These are phyloP conservation scores for Zaprionus lineosus DNA, from an alignment of 2,888 invertebrate species.

Conservation along the genomic window DNA sequence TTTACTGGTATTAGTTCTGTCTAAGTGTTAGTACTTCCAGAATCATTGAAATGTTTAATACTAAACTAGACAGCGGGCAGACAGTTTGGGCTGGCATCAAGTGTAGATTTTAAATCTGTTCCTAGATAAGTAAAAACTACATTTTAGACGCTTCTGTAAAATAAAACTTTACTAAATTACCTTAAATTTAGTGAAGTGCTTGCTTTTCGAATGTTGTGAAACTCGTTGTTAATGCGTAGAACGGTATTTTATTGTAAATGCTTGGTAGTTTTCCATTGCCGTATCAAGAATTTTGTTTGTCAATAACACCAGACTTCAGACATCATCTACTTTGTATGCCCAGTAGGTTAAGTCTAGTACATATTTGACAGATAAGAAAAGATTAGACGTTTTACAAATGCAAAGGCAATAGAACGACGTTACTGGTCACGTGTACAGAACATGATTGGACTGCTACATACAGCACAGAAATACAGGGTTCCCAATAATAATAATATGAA, in stretches of 20 bases:
- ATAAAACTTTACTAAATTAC: too few species aligned
- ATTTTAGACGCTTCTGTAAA: too few species aligned
- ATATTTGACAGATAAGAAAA: not conserved
- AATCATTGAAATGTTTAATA: too few species aligned
- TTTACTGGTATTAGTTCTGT: constrained; percentile 4
- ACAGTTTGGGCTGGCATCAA: too few species aligned
- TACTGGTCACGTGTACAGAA: not conserved
- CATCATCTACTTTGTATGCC: not conserved
- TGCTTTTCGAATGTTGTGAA: too few species aligned
- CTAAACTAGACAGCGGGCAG: too few species aligned
- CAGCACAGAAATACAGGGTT: not conserved
- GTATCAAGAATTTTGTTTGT: not conserved
- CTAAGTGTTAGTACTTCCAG: too few species aligned
- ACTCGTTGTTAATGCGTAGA: not conserved
- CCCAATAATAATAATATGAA: not conserved
- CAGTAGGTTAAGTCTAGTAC: not conserved
- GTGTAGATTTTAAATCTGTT: too few species aligned
- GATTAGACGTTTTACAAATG: not conserved
- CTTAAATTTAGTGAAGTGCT: too few species aligned
- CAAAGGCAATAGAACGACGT: too few species aligned
- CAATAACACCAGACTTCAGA: not conserved
- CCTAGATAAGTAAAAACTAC: too few species aligned
- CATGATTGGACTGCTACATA: not conserved
- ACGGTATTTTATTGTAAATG: not conserved
- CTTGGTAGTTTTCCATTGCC: not conserved